Base-by-base conservation (phyloP, 2,888 invertebrate genomes). In the Xestia c-nigrum region DNA sequence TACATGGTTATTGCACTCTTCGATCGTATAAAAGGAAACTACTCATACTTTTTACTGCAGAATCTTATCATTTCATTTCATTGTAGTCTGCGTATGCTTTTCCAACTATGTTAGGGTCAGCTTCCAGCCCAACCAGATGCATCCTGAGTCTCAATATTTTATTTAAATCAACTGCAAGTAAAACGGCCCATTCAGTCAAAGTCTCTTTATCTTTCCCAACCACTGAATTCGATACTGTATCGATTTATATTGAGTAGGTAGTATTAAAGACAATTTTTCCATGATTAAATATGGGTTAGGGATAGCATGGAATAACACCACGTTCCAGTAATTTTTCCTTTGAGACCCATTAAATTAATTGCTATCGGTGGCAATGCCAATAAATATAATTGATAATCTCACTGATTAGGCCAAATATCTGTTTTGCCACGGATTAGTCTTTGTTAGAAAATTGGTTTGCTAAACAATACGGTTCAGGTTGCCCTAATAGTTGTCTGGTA, bases 1-100 rank as follows among this genome's bases (percentile, higher is more conserved):
- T 87, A 81, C 77, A 85, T 63, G 81, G 76, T 80, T 84, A 87
- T 82, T 82, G 85, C 75, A 74, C 70, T 79, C 67, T 78, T 46
- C 71, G 46, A 66, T 69, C 74, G 67, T 78, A 74, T n/a, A 77
- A 71, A 81, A 47, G 38, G n/a, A 57, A 71, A 78, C 12, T 38
- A n/a, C 12, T 61, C 16, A 38, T 31, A 63, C 6, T 9, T 66
- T 55, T 61, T 61, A 70, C 14, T 47, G 43, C 2, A 40, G 24
- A 38, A 12, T 16, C 19, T 9, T 52, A 14, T 46, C 16, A 4
- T 16, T 46, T 61, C 31, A 19, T 9, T 6, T 4, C 59, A 61
- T 19, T 19, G 19, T 19, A 31, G 31, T 61, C 59, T 31, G 19
- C 61, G 5, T 9, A 19, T 31, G 31, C 31, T 31, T 59, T 59